Conservation (phyloP, 2,113 vertebrate genomes). For the Pimephales promelas region DNA sequence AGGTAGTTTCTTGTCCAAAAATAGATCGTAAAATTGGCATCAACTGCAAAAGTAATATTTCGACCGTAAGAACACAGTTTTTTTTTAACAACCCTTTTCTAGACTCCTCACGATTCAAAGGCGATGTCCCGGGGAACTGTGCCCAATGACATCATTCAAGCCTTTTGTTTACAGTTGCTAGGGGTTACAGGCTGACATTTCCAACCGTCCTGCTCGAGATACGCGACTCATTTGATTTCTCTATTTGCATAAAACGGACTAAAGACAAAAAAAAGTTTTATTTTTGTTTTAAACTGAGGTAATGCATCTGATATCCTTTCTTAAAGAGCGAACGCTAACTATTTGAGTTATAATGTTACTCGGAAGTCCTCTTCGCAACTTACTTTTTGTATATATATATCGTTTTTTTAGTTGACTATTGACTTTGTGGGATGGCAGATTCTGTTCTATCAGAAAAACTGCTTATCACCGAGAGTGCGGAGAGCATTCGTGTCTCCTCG, state of each 20-base stretch:
- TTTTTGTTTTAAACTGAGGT: not conserved
- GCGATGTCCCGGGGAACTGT: slow-evolving; percentile 14
- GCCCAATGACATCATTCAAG: slow-evolving; percentile 51
- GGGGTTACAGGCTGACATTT: slow-evolving; percentile 54
- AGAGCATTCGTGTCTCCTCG: not conserved
- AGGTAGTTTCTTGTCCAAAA: not conserved
- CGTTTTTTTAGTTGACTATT: not conserved
- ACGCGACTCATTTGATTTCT: not conserved
- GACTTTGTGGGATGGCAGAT: slow-evolving; percentile 40
- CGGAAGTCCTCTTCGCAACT: not conserved
- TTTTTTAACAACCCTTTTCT: not conserved
- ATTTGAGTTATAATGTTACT: not conserved
- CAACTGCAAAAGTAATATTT: not conserved
- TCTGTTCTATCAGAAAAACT: slow-evolving; percentile 25
- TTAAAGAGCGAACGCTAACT: not conserved
- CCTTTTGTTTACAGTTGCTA: slow-evolving; percentile 53
- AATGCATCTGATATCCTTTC: not conserved
- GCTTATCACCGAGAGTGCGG: slow-evolving; percentile 36
- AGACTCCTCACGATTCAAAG: not conserved
- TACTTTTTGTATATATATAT: not conserved
- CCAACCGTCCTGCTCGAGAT: slow-evolving; percentile 13
- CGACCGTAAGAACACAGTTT: not conserved
- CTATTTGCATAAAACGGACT: not conserved
- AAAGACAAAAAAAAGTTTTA: not conserved
- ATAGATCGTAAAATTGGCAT: not conserved